Evolutionary conservation across 1,140 invertebrate species (phyloP), one percentile per base, ranked within the genome.

Genomic region (Carposina sasakii): DNA sequence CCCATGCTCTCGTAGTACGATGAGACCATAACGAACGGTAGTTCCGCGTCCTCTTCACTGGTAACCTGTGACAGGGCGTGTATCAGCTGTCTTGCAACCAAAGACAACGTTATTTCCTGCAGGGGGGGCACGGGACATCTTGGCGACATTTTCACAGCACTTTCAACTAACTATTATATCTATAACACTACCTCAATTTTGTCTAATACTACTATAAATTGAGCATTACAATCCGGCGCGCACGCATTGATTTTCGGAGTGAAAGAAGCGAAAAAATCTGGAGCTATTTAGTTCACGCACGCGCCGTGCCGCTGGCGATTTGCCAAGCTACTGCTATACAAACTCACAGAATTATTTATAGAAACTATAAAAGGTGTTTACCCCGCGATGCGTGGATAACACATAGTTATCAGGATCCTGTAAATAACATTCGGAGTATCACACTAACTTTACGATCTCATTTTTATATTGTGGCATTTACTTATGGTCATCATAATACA

Each of bases 1-100:
- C 88, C 88, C 60, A 85, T 76, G 36, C 71, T 79, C 30, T 87
- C 78, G 52, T 88, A 81, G 63, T 89, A 89, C 15, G 87, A 87
- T 9, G 87, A 87, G 8, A 88, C 71, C 62, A 89, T 84, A 0
- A 86, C 86, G 67, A 89, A 88, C 3, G 85, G 74, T 3, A 89
- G 68, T 3, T 76, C 78, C 6, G 86, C 76, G 72, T 89, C 87
- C 66, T 88, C 72, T 15, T 87, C 86, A 2, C 86, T 70, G 21
- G 86, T 76, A 21, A 88, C 76, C 41, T 60, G 65, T 23, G 75
- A 63, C n/a, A 86, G 53, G 6, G 81, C 58, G 62, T 85, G 73
- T 20, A 85, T 82, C 13, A 86, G 60, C 52, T 86, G 85, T 64
- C 78, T 78, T 22, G 78, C 84, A 15, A 86, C 81, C 47, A 82